These are phyloP conservation scores for Alca torda DNA, from an alignment of 2,797 vertebrate species.

Conservation along the genomic window DNA sequence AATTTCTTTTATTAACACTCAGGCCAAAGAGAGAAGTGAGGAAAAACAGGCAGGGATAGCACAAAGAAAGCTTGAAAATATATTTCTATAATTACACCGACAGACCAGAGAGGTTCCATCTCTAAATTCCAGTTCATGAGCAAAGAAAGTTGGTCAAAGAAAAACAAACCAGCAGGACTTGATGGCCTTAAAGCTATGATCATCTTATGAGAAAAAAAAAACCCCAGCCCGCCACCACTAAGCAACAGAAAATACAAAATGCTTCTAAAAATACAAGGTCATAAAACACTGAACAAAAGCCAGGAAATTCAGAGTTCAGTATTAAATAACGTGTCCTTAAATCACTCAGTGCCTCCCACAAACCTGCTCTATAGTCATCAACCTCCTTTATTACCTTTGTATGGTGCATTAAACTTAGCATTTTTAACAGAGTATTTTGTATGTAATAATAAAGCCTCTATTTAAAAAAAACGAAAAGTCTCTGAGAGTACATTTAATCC, in stretches of 20 bases:
- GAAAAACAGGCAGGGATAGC: background rate
- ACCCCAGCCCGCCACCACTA: background rate
- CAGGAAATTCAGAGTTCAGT: constrained; percentile 36
- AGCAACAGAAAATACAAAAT: constrained; percentile 42
- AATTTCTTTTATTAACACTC: background rate
- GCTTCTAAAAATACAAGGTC: constrained; percentile 58
- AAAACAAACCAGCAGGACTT: background rate
- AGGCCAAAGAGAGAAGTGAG: background rate
- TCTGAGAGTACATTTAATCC: constrained; percentile 39
- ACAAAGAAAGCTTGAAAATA: constrained; percentile 11
- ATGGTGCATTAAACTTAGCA: background rate
- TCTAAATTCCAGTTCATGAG: background rate
- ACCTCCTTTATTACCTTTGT: background rate
- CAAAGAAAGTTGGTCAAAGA: background rate
- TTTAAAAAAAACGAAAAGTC: background rate
- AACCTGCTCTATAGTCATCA: background rate
- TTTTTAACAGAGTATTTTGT: constrained; percentile 13
- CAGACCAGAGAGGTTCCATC: background rate
- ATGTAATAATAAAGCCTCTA: background rate
- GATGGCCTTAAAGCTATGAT: background rate
- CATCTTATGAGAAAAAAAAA: background rate
- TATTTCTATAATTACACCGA: background rate
- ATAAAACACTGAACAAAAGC: constrained; percentile 47
- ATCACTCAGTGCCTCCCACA: background rate
- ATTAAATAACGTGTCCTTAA: constrained; percentile 41